These are phyloP conservation scores for Turnix velox DNA, from an alignment of 2,113 vertebrate genomes.

Conservation along the genomic window DNA sequence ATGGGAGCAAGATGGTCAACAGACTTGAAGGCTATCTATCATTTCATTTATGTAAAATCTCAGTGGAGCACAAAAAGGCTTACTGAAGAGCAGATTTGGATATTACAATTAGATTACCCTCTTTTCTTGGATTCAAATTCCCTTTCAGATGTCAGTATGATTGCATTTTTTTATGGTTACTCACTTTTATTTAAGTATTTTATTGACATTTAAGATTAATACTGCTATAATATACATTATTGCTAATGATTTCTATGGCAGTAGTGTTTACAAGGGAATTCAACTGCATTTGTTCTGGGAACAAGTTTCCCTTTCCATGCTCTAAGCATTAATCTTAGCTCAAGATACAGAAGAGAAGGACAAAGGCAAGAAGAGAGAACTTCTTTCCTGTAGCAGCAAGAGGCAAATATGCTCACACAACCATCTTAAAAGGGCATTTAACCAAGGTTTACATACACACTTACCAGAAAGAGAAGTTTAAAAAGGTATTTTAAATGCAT, in stretches of 20 bases:
- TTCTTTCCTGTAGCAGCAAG: background rate
- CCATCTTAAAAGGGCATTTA: background rate
- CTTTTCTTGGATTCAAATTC: background rate
- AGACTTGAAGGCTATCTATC: background rate
- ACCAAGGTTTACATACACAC: background rate
- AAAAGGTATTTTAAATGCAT: background rate
- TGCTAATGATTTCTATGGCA: background rate
- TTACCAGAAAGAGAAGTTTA: background rate
- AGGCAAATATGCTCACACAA: background rate
- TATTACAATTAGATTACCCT: background rate
- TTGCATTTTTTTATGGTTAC: background rate
- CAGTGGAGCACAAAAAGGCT: background rate
- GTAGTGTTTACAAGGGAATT: background rate
- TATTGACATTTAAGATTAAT: background rate
- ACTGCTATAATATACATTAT: background rate
- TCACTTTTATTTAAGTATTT: background rate
- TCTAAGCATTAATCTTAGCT: background rate
- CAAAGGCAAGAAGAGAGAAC: background rate
- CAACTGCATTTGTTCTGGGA: background rate
- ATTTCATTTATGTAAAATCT: background rate
- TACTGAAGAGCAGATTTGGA: background rate
- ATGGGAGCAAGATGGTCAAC: background rate
- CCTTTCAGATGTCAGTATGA: background rate
- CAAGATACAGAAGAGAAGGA: background rate
- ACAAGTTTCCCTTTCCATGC: background rate